Conservation (phyloP, 2,113 vertebrate species). For the Anthoscopus minutus region DNA sequence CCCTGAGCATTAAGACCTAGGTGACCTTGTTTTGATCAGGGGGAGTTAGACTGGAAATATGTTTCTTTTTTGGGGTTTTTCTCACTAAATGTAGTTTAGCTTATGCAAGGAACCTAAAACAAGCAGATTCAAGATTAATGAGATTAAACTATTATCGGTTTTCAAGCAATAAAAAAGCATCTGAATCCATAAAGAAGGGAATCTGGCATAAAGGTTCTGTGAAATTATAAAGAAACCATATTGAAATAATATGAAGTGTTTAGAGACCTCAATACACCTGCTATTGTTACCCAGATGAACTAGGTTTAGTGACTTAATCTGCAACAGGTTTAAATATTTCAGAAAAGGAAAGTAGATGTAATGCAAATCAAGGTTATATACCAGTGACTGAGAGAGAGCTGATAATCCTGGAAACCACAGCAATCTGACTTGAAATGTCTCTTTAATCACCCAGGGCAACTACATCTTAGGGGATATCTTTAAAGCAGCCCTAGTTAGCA, state of each 20-base stretch:
- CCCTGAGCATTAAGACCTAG: neutral
- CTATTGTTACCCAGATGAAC: neutral
- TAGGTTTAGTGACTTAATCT: neutral
- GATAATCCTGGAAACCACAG: neutral
- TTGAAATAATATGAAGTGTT: neutral
- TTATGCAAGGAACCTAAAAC: neutral
- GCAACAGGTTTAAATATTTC: neutral
- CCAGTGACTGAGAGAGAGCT: fast-evolving
- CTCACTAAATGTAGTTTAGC: neutral
- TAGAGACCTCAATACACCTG: neutral
- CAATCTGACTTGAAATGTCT: neutral
- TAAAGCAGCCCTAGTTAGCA: neutral
- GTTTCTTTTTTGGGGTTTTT: neutral
- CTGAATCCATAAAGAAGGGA: neutral
- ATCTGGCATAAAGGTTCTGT: neutral
- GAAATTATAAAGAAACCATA: neutral
- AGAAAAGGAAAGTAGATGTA: neutral
- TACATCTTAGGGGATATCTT: neutral
- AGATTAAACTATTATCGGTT: neutral
- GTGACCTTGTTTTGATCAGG: neutral
- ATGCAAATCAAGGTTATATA: neutral
- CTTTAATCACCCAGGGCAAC: neutral
- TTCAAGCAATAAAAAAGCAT: neutral
- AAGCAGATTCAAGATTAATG: neutral
- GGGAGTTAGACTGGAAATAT: neutral